Conservation (phyloP, 2,113 vertebrate species). For the Salvelinus sp. region DNA sequence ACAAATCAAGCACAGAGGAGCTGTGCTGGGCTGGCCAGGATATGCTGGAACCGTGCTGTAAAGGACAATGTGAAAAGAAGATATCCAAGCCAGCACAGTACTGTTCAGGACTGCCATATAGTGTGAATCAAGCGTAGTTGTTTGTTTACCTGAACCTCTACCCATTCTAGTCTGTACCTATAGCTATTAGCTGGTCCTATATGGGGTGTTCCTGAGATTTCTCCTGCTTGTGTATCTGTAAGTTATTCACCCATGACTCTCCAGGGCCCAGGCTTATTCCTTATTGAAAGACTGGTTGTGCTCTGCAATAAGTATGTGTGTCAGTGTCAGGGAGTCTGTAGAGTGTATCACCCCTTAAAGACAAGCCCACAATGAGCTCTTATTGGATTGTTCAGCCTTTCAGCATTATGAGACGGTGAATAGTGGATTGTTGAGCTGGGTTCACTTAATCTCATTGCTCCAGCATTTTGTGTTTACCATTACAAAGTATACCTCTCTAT, state of each 20-base stretch:
- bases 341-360: slow-evolving; percentile 30
- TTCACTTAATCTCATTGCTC: not conserved
- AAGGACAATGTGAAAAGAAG: too few species aligned
- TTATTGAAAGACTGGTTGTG: slow-evolving; percentile 52
- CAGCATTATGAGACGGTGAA: slow-evolving; percentile 25
- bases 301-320: slow-evolving; percentile 20
- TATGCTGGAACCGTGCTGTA: too few species aligned
- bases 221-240: too few species aligned
- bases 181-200: not conserved
- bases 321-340: not conserved
- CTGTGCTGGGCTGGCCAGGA: too few species aligned
- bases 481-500: not conserved
- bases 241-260: too few species aligned
- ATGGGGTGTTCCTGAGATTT: not conserved
- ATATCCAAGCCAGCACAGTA: too few species aligned
- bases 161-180: not conserved
- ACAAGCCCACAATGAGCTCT: slow-evolving; percentile 13
- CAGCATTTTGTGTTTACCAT: not conserved
- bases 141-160: too few species aligned
- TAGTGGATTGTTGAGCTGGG: slow-evolving; percentile 9
- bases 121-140: too few species aligned
- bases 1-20: too few species aligned
- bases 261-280: not conserved
- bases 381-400: slow-evolving; percentile 17
- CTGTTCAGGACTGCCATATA: too few species aligned